Evolutionary conservation across 2,113 vertebrate species (phyloP).

Genomic region (Himantopus leucocephalus): DNA sequence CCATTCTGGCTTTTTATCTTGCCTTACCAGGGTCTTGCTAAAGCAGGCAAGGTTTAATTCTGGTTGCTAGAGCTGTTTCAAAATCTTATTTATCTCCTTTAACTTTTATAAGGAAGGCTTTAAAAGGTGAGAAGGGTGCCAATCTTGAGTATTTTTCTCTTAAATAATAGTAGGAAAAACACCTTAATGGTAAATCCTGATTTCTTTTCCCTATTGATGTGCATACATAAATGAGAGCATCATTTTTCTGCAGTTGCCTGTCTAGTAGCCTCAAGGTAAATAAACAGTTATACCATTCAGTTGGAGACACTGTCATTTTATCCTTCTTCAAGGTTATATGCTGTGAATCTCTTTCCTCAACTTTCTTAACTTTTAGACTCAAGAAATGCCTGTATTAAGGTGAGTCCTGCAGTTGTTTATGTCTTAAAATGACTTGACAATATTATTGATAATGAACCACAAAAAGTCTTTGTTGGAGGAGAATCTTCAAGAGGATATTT

Average conservation of each 20-base stretch:
- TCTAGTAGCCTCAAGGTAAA: background rate
- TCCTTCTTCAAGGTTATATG: background rate
- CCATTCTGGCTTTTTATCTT: background rate
- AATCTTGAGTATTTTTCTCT: background rate
- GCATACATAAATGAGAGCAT: background rate
- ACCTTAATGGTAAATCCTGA: background rate
- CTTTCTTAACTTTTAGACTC: background rate
- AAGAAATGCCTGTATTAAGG: background rate
- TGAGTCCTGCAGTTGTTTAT: background rate
- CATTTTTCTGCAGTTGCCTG: background rate
- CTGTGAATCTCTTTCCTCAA: background rate
- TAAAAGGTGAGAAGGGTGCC: background rate
- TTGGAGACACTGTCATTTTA: background rate
- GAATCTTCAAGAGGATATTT: background rate
- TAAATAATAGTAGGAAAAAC: background rate
- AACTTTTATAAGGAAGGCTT: background rate
- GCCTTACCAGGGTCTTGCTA: background rate
- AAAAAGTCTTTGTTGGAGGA: background rate
- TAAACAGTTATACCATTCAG: background rate
- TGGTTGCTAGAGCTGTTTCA: background rate
- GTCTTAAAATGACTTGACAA: background rate
- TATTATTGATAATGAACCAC: background rate
- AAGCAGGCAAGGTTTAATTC: background rate
- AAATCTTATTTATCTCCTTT: background rate
- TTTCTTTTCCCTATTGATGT: background rate